These are phyloP conservation scores for Lingula anatina DNA, from an alignment of 2,888 invertebrate genomes.

Conservation along the genomic window DNA sequence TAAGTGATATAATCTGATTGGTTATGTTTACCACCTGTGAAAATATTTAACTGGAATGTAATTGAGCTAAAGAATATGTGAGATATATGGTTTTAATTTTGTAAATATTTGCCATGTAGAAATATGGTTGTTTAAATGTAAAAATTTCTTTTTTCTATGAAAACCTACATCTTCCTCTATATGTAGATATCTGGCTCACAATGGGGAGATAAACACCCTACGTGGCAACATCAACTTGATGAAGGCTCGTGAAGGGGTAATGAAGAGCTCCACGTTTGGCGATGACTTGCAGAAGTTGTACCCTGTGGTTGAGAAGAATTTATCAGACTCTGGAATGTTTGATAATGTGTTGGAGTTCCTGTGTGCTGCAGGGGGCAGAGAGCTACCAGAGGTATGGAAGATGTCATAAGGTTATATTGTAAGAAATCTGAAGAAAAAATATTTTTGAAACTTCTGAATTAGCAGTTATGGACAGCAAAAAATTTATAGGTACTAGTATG, in stretches of 20 bases:
- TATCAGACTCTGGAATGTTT: slow-evolving; percentile 95
- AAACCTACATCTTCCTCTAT: not conserved
- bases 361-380: slow-evolving; percentile 83
- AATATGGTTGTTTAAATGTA: too few species aligned
- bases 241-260: slow-evolving; percentile 97
- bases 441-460: not conserved
- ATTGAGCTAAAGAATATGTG: too few species aligned
- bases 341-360: slow-evolving; percentile 98
- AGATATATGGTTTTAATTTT: too few species aligned
- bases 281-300: slow-evolving; percentile 81
- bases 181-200: slow-evolving; percentile 84
- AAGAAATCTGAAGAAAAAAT: not conserved
- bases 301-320: slow-evolving; percentile 94
- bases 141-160: not conserved
- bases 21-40: too few species aligned
- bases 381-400: slow-evolving; percentile 70
- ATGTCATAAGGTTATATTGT: not conserved
- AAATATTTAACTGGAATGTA: too few species aligned
- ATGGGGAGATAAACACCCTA: slow-evolving; percentile 98
- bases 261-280: slow-evolving; percentile 81
- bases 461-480: not conserved
- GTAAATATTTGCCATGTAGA: too few species aligned
- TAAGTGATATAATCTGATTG: too few species aligned
- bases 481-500: not conserved
- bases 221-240: slow-evolving; percentile 97